phyloP scores from a whole-genome alignment of 2,888 invertebrate genomes.

The Unio delphinus region DNA sequence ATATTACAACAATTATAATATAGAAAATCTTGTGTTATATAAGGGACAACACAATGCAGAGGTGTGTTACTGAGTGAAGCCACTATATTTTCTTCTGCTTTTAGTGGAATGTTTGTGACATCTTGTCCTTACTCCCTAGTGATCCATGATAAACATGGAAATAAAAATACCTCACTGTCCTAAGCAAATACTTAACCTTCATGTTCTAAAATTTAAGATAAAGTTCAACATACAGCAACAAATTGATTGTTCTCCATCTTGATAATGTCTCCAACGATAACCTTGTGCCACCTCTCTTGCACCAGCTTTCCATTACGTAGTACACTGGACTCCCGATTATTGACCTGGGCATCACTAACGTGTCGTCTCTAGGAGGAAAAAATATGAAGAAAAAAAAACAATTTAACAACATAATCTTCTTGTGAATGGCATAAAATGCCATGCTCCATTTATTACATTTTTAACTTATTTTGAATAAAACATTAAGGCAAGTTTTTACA shows the following conservation, averaged over 20 bases:
- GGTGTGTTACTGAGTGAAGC: too few relatives aligned
- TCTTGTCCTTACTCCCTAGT: too few relatives aligned
- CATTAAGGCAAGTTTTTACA: too few relatives aligned
- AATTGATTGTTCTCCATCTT: constrained; percentile 99
- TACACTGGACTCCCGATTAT: constrained; percentile 90
- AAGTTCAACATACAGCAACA: constrained; percentile 80
- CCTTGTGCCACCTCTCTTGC: constrained; percentile 85
- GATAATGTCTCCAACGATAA: constrained; percentile 98
- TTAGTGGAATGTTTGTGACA: too few relatives aligned
- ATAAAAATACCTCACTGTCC: too few relatives aligned
- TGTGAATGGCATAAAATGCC: neutral
- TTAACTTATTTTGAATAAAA: neutral
- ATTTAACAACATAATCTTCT: neutral
- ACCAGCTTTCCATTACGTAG: constrained; percentile 90
- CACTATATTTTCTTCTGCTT: too few relatives aligned
- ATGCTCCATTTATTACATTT: neutral
- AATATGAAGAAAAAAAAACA: constrained; percentile 7
- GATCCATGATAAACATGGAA: too few relatives aligned
- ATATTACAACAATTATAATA: too few relatives aligned
- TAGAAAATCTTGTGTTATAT: too few relatives aligned
- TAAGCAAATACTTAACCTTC: too few relatives aligned
- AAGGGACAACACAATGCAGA: too few relatives aligned
- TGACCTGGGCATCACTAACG: constrained; percentile 97
- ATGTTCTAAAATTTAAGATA: too few relatives aligned
- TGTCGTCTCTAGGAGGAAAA: constrained; percentile 89